phyloP scores from a whole-genome alignment of 2,888 invertebrate genomes.

The Ophioninae sp. region DNA sequence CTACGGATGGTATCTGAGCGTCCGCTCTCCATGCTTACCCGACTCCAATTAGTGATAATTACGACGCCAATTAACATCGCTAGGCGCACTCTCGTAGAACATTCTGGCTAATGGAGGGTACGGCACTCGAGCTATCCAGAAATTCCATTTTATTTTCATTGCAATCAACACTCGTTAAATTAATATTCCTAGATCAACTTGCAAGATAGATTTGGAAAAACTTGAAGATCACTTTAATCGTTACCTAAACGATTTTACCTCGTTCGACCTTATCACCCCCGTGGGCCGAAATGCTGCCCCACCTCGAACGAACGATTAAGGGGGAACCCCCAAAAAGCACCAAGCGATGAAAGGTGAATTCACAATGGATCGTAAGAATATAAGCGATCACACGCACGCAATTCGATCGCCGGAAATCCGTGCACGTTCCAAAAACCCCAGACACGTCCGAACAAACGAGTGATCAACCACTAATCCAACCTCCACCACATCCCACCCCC shows the following conservation, averaged over 20 bases:
- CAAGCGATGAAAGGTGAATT: slow-evolving; percentile 14
- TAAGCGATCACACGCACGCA: slow-evolving; percentile 43
- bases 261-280: not conserved
- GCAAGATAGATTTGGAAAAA: not conserved
- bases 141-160: not conserved
- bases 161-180: not conserved
- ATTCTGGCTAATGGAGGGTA: not conserved
- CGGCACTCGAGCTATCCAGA: not conserved
- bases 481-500: too few relatives aligned
- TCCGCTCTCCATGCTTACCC: slow-evolving; percentile 70
- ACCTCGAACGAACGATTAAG: slow-evolving; percentile 43
- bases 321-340: not conserved
- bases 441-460: slow-evolving; percentile 62
- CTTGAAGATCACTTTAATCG: not conserved
- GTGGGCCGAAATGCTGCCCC: not conserved
- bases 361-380: slow-evolving; percentile 34
- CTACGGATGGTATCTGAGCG: slow-evolving; percentile 64
- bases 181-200: not conserved
- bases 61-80: slow-evolving; percentile 75
- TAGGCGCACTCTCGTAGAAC: slow-evolving; percentile 33
- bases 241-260: not conserved
- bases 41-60: slow-evolving; percentile 78
- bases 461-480: slow-evolving; percentile 48
- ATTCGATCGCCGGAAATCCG: slow-evolving; percentile 58
- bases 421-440: slow-evolving; percentile 56